phyloP scores from a whole-genome alignment of 2,113 vertebrate species.

The Paracanthobrama guichenoti region DNA sequence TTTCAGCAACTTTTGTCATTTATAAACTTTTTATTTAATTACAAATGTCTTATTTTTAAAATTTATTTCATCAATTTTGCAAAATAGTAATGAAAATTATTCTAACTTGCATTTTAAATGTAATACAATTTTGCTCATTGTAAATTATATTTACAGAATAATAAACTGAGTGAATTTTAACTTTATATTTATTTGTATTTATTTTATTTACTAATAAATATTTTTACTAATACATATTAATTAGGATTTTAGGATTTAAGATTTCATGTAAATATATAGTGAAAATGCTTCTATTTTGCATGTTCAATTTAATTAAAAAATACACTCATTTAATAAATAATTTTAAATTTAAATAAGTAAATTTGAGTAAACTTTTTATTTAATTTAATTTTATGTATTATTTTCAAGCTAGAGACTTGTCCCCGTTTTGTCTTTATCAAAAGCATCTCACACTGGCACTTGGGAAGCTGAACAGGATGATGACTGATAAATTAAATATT shows the following conservation, averaged over 20 bases:
- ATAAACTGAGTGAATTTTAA: neutral
- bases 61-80: too few relatives aligned
- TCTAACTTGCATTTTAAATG: neutral
- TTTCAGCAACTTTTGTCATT: too few relatives aligned
- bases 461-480: neutral
- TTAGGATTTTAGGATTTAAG: too few relatives aligned
- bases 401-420: neutral
- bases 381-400: too few relatives aligned
- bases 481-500: conserved; percentile 5
- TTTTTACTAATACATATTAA: neutral
- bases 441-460: neutral
- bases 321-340: too few relatives aligned
- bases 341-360: neutral
- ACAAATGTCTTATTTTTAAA: too few relatives aligned
- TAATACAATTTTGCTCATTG: neutral
- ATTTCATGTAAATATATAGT: neutral
- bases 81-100: neutral
- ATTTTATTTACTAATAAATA: neutral
- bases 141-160: neutral
- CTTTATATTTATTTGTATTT: neutral
- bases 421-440: neutral
- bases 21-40: too few relatives aligned
- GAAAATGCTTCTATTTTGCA: neutral
- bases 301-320: too few relatives aligned
- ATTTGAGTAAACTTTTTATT: too few relatives aligned